Percentiles rank a stretch among this genome's conserved stretches.
Evolutionary conservation across 2,888 invertebrate genomes (phyloP).

Genomic region (Cenopis cana): DNA sequence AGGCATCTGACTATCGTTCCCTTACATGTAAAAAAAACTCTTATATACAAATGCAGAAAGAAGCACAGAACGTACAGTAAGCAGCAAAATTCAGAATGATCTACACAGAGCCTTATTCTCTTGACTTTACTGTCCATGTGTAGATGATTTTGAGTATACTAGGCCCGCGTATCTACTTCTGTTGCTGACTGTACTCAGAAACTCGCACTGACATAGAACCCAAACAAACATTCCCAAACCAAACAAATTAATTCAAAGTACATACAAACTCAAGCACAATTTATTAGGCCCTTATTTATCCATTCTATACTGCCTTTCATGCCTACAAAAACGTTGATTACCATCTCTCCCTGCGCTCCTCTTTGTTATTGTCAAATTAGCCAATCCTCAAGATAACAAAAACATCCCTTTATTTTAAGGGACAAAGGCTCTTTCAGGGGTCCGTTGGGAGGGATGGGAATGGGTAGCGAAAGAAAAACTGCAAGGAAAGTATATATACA

Average conservation of each 20-base stretch:
- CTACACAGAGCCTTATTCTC: too few relatives aligned
- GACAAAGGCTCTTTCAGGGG: conserved; percentile 72
- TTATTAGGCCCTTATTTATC: conserved; percentile 60
- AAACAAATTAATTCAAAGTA: conserved; percentile 44
- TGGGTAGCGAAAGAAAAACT: conserved; percentile 16
- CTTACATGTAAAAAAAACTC: too few relatives aligned
- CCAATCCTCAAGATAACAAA: conserved; percentile 85
- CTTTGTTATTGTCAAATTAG: conserved; percentile 85
- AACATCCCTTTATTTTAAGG: conserved; percentile 79
- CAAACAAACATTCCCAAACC: conserved; percentile 30
- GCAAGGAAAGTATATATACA: background rate
- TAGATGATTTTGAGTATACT: too few relatives aligned
- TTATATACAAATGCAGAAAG: too few relatives aligned
- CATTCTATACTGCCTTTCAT: conserved; percentile 56
- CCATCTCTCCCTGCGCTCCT: conserved; percentile 77
- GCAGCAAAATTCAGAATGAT: too few relatives aligned
- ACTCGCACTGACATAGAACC: background rate
- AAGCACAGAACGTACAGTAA: too few relatives aligned
- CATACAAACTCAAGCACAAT: conserved; percentile 55
- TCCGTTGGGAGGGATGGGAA: conserved; percentile 1
- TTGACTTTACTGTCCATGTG: too few relatives aligned
- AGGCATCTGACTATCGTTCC: too few relatives aligned
- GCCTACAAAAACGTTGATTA: conserved; percentile 76
- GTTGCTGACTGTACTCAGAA: background rate
- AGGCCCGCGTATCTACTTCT: too few relatives aligned